Base-by-base conservation (phyloP, 2,888 invertebrate species). In the Clivina fossor region DNA sequence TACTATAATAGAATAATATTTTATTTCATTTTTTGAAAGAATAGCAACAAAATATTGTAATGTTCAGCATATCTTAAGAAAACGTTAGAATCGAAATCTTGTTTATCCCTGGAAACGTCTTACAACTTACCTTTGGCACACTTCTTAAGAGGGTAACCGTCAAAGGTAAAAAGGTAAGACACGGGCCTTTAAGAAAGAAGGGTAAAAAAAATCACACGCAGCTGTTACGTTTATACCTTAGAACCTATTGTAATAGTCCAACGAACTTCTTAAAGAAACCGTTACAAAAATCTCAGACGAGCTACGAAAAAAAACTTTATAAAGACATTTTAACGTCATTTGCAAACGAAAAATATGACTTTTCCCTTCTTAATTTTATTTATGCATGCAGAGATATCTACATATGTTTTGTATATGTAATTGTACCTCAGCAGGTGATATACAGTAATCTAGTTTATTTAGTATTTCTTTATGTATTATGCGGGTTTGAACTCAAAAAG, bases 191-290 rank as follows among this genome's bases (percentile, higher is more conserved):
- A 15, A 22, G 28, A n/a, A 26, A 26, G 32, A 40, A 50, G 50
- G 50, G 50, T 50, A 16, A 40, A n/a, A n/a, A n/a, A n/a, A 50
- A 50, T 50, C 50, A 30, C 50, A 28, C 40, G 15, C 50, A 50
- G 50, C 26, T 50, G 50, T 50, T 15, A 11, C n/a, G n/a, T n/a
- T 15, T 18, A 30, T 16, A 9, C n/a, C n/a, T n/a, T n/a, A n/a
- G 19, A 11, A 9, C n/a, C 30, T 20, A 30, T 50, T 50, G 50
- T 50, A 44, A 28, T n/a, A 5, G 28, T 13, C 38, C 43, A 37
- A 54, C 54, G 54, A 32, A 50, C 38, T 35, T 54, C 44, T 46
- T 46, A 46, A 54, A 44, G 54, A 54, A 54, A 54, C 54, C 54
- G 54, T 54, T 54, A 44, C 15, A 16, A 28, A n/a, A n/a, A n/a